Conservation (phyloP, 2,797 vertebrate genomes). For the Dallia pectoralis region DNA sequence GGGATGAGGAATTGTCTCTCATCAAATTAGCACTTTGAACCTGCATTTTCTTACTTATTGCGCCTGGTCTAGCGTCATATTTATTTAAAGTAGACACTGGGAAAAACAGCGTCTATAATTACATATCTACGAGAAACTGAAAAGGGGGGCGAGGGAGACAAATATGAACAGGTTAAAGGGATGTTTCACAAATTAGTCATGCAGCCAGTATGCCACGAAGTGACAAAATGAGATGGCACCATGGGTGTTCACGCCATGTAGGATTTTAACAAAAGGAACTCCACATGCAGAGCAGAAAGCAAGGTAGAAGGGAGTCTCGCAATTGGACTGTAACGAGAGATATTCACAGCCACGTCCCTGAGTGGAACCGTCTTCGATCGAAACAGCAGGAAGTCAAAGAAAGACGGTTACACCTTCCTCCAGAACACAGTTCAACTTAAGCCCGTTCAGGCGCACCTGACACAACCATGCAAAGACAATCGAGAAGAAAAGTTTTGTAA, state of each 20-base stretch:
- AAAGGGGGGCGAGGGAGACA: not conserved
- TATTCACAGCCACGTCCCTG: not conserved
- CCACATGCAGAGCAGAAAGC: not conserved
- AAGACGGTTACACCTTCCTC: not conserved
- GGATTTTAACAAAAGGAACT: not conserved
- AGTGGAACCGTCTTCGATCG: not conserved
- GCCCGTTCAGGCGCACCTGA: not conserved
- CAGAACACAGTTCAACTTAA: not conserved
- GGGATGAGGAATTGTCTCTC: not conserved
- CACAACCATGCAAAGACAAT: not conserved
- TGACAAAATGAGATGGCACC: constrained; percentile 4
- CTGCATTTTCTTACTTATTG: too few relatives aligned
- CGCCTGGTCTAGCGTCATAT: not conserved
- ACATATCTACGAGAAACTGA: not conserved
- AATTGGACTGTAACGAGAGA: not conserved
- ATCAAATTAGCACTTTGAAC: not conserved
- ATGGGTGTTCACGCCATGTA: not conserved
- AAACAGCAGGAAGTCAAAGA: not conserved
- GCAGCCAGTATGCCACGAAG: not conserved
- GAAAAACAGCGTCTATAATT: not conserved
- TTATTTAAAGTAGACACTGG: not conserved
- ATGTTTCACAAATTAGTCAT: constrained; percentile 1
- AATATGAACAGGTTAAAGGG: not conserved
- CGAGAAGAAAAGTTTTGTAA: not conserved
- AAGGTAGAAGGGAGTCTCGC: not conserved